Base-by-base conservation (phyloP, 2,113 vertebrate species). In the Mus pahari region DNA sequence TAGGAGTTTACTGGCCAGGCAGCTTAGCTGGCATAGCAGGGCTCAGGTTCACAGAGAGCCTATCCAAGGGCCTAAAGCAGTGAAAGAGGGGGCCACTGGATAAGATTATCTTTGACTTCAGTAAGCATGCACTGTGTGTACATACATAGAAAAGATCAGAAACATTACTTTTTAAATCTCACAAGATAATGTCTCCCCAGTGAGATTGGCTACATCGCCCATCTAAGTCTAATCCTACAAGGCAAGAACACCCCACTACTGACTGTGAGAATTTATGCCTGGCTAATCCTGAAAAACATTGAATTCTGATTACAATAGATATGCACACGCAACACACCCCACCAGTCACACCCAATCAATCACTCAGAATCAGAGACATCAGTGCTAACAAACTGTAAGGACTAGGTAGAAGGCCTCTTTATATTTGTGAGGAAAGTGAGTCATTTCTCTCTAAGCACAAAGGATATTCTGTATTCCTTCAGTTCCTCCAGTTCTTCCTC, bases 401-500 rank as follows among this genome's bases (percentile, higher is more conserved):
- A 71, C n/a, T 39, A 92, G n/a, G 45, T 10, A 79, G 33, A 93
- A 94, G 68, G 75, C 11, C 1, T 86, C 55, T 58, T 86, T 83
- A 50, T 33, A 28, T 13, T 50, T 31, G 45, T 45, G 13, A 87
- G 79, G 22, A 95, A 81, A 93, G 48, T 2, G 10, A 62, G 50
- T 14, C 33, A 62, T 13, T 45, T 53, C 64, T 81, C 77, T 88
- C 83, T 31, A 91, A 96, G 55, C 19, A 94, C 91, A 99, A 99
- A 99, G 99, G 99, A 99, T 99, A 99, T 99, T 99, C 99, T 99
- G 98, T 99, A 99, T 95, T 99, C 99, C 19, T 99, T 98, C 81
- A 99, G 97, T 91, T 99, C 99, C 95, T 99, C 98, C 96, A 99
- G 98, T 82, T 99, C 99, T 96, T 99, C 99, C 77, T 99, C 99